phyloP scores from a whole-genome alignment of 1,140 invertebrate species.

The Drosophila orosa region DNA sequence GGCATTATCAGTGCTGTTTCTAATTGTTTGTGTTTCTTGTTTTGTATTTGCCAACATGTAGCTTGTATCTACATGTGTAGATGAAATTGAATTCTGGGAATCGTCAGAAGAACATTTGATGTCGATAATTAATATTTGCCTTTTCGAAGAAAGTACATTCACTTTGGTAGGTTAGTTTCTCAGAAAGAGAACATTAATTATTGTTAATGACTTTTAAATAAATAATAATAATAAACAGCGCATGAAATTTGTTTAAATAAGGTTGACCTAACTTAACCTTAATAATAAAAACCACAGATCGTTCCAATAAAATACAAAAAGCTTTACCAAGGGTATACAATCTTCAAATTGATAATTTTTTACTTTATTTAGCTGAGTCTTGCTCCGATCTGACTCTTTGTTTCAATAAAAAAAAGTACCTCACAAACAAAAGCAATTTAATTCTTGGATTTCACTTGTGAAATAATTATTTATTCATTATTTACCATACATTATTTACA shows the following conservation, averaged over 20 bases:
- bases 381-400: background rate
- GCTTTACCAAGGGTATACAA: background rate
- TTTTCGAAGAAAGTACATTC: background rate
- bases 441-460: conserved; percentile 17
- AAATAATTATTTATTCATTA: conserved; percentile 58
- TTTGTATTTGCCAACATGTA: conserved; percentile 26
- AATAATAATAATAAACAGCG: background rate
- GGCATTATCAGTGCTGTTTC: conserved; percentile 35
- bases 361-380: background rate
- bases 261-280: background rate
- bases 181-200: background rate
- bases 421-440: background rate
- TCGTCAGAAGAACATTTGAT: conserved; percentile 31
- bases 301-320: rapidly evolving
- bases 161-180: background rate
- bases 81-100: conserved; percentile 49
- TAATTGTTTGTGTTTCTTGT: conserved; percentile 44
- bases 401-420: background rate
- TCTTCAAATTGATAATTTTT: rapidly evolving
- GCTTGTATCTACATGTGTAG: conserved; percentile 33
- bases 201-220: background rate
- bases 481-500: conserved; percentile 72
- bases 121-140: background rate
- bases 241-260: background rate
- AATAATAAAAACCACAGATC: background rate